Evolutionary conservation across 2,888 invertebrate species (phyloP).

Genomic region (Leptinotarsa peninsularis): DNA sequence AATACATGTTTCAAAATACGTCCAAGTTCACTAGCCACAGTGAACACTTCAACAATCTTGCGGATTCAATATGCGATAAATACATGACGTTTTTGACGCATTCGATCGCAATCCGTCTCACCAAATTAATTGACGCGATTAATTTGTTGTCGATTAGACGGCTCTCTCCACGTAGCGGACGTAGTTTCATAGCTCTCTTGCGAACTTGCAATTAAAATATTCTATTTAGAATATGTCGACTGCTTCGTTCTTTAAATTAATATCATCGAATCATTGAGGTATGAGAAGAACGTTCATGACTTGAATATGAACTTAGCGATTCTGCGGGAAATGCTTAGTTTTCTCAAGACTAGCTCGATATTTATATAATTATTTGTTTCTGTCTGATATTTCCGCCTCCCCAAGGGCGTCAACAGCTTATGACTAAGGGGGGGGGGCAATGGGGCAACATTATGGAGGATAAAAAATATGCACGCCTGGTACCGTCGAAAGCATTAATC

Average conservation of each 20-base stretch:
- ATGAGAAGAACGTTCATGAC: no score
- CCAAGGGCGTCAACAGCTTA: no score
- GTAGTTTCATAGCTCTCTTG: not conserved
- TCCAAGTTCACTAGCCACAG: not conserved
- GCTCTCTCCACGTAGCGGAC: not conserved
- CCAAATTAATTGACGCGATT: conserved; percentile 7
- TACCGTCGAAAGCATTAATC: no score
- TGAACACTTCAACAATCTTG: conserved; percentile 1
- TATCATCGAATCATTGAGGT: no score
- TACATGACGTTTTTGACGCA: not conserved
- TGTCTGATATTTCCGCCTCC: no score
- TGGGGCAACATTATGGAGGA: no score
- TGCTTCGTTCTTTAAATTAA: not conserved
- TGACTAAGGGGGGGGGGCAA: no score
- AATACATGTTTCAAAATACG: not conserved
- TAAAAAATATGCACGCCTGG: no score
- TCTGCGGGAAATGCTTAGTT: no score
- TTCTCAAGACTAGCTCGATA: no score
- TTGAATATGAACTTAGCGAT: no score
- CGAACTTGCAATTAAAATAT: conserved; percentile 4
- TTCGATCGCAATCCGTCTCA: not conserved
- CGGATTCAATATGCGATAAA: not conserved
- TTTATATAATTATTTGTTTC: no score
- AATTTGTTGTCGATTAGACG: not conserved
- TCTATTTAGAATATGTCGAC: not conserved